Evolutionary conservation across 2,888 invertebrate genomes (phyloP).

Genomic region (Taenaris catops): DNA sequence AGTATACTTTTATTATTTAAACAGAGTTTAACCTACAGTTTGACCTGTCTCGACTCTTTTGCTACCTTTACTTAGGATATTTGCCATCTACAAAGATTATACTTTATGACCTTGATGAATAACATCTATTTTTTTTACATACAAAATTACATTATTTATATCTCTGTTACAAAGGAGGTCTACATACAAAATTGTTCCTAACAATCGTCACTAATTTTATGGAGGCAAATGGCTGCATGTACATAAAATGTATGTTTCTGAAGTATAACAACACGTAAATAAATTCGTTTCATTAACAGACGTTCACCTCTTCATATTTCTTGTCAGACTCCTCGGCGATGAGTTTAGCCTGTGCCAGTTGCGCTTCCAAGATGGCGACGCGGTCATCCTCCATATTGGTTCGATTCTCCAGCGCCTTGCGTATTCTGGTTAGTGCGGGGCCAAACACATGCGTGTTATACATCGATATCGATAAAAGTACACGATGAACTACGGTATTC

Average conservation of each 20-base stretch:
- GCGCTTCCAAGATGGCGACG: conserved; percentile 97
- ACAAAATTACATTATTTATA: too few species aligned
- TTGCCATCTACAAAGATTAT: too few species aligned
- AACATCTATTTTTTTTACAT: too few species aligned
- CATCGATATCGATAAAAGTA: conserved; percentile 49
- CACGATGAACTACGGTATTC: conserved; percentile 20
- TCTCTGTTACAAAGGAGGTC: too few species aligned
- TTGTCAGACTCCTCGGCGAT: conserved; percentile 99
- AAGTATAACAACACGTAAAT: conserved; percentile 9
- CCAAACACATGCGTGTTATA: conserved; percentile 78
- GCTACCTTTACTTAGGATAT: too few species aligned
- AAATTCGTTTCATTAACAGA: conserved; percentile 21
- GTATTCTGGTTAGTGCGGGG: conserved; percentile 88
- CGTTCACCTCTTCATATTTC: conserved; percentile 99
- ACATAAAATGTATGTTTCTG: background rate
- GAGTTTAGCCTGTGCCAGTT: conserved; percentile 98
- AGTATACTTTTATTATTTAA: too few species aligned
- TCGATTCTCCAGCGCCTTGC: conserved; percentile 99
- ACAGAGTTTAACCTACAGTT: too few species aligned
- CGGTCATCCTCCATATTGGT: conserved; percentile 99
- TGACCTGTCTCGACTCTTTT: too few species aligned
- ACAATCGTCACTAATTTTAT: too few species aligned
- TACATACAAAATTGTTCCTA: too few species aligned
- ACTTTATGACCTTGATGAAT: too few species aligned
- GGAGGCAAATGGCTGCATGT: too few species aligned